Conservation (phyloP, 2,797 vertebrate genomes). For the Acanthornis magna region DNA sequence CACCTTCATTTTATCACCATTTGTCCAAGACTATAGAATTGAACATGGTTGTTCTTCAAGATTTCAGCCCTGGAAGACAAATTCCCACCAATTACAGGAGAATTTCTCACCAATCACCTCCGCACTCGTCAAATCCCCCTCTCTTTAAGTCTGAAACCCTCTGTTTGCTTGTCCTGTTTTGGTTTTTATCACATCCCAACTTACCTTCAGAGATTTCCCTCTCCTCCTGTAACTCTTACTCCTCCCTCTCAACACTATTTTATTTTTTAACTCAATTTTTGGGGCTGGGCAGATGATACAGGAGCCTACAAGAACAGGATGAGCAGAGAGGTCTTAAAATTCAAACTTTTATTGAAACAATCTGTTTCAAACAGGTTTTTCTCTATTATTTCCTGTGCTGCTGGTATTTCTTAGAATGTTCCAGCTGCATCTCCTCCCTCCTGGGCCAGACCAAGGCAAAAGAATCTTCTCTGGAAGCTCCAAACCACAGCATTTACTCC, state of each 20-base stretch:
- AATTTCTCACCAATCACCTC: neutral
- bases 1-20: neutral
- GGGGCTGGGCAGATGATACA: neutral
- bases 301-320: neutral
- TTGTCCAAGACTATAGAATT: neutral
- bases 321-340: neutral
- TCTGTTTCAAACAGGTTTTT: neutral
- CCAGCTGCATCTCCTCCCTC: neutral
- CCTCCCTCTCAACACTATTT: neutral
- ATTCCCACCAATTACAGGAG: neutral
- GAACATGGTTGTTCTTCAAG: neutral
- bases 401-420: neutral
- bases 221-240: neutral
- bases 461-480: neutral
- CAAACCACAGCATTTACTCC: neutral
- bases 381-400: neutral
- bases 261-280: neutral
- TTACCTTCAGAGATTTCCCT: neutral
- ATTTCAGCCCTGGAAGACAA: neutral
- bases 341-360: neutral
- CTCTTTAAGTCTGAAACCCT: neutral
- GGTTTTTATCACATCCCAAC: neutral
- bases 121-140: neutral
- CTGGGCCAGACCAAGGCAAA: neutral
- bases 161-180: neutral